Evolutionary conservation across 2,113 vertebrate species (phyloP).

Genomic region (Excalfactoria chinensis): DNA sequence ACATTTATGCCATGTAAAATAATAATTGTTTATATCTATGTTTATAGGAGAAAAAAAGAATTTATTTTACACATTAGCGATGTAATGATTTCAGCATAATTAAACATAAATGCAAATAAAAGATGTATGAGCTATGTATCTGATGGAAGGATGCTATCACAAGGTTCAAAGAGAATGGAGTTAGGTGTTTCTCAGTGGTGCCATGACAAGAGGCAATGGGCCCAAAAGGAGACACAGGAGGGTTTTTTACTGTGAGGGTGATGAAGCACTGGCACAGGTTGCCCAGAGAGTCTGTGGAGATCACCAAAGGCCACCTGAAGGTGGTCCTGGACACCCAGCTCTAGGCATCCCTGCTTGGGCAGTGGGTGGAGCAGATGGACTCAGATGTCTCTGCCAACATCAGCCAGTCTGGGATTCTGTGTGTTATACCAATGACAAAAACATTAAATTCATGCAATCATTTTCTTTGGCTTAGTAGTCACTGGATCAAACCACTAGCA

Average conservation of each 20-base stretch:
- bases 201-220: too few relatives aligned
- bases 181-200: too few relatives aligned
- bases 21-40: not conserved
- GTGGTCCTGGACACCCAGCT: not conserved
- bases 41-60: not conserved
- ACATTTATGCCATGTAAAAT: not conserved
- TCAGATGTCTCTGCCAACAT: not conserved
- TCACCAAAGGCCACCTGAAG: not conserved
- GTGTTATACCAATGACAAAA: not conserved
- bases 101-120: not conserved
- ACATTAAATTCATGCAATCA: not conserved
- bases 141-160: not conserved
- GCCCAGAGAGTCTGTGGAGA: too few relatives aligned
- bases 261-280: too few relatives aligned
- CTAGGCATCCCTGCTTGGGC: not conserved
- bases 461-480: not conserved
- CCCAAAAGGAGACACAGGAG: too few relatives aligned
- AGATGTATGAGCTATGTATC: not conserved
- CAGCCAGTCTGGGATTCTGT: not conserved
- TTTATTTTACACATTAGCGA: not conserved
- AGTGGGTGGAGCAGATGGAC: not conserved
- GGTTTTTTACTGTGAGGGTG: too few relatives aligned
- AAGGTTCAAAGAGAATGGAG: not conserved
- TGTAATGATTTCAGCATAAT: not conserved
- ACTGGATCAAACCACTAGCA: not conserved